Conservation (phyloP, 1,140 invertebrate genomes). For the Drosophila aff. region DNA sequence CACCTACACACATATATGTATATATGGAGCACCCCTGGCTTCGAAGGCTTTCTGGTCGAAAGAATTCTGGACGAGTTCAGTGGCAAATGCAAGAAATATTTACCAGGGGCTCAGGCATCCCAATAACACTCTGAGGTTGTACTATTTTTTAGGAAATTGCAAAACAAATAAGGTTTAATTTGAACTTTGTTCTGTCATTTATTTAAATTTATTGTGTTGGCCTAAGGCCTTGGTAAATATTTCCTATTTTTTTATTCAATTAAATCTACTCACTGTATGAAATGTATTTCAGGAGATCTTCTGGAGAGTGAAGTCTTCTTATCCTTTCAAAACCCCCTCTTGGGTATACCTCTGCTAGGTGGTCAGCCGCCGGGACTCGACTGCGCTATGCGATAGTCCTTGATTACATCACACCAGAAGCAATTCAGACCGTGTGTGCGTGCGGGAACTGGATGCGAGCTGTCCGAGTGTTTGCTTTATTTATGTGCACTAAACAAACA, state of each 20-base stretch:
- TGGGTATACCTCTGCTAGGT: neutral
- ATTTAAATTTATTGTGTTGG: too few species aligned
- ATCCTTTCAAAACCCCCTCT: neutral
- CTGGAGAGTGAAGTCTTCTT: neutral
- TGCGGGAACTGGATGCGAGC: slow-evolving; percentile 23
- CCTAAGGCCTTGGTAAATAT: neutral
- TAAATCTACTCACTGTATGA: too few species aligned
- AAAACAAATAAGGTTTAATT: neutral
- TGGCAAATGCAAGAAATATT: slow-evolving; percentile 5
- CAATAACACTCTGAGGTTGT: neutral
- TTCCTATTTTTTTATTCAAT: too few species aligned
- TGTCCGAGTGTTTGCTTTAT: slow-evolving; percentile 61
- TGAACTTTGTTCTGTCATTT: too few species aligned
- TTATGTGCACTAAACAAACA: slow-evolving; percentile 74
- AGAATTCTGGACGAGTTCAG: neutral
- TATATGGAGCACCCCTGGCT: neutral
- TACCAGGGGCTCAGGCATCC: neutral
- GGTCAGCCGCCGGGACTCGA: slow-evolving; percentile 17
- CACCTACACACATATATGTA: neutral
- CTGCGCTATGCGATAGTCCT: slow-evolving; percentile 64
- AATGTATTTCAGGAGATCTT: neutral
- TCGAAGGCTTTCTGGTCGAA: neutral
- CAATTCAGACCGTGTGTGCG: slow-evolving; percentile 19
- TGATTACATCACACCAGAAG: slow-evolving; percentile 62
- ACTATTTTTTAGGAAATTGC: neutral